phyloP scores from a whole-genome alignment of 1,140 invertebrate species.

The Scaptomyza pallida region DNA sequence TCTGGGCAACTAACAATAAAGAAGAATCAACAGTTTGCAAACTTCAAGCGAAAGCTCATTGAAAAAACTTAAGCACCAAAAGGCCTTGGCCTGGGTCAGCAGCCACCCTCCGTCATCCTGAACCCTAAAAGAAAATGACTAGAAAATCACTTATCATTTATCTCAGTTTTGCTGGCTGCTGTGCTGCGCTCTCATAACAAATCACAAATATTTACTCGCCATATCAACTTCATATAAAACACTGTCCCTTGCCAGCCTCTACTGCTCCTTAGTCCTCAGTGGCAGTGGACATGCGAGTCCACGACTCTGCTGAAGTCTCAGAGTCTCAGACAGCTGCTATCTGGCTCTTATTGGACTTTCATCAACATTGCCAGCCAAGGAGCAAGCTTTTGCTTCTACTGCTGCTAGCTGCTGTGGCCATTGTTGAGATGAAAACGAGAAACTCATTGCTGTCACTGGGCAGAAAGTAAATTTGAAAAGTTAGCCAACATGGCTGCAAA shows the following conservation, averaged over 20 bases:
- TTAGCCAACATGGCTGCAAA: conserved; percentile 62
- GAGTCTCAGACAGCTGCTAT: conserved; percentile 19
- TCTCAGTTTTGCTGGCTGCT: conserved; percentile 46
- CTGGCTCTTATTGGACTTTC: conserved; percentile 76
- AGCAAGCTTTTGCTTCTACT: conserved; percentile 2
- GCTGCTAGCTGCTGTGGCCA: conserved; percentile 9
- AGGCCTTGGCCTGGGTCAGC: background rate
- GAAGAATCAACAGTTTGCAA: conserved; percentile 26
- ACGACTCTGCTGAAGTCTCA: conserved; percentile 19
- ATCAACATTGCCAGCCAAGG: conserved; percentile 62
- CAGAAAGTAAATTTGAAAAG: conserved; percentile 75
- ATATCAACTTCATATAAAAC: conserved; percentile 78
- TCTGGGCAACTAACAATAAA: conserved; percentile 13
- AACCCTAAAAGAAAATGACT: conserved; percentile 46
- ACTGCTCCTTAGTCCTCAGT: conserved; percentile 12
- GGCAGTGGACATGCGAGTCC: conserved; percentile 33
- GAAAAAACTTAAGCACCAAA: background rate
- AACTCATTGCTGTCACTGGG: conserved; percentile 78
- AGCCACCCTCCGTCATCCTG: background rate
- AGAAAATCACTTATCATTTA: conserved; percentile 81
- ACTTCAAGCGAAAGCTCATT: conserved; percentile 1
- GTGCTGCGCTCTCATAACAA: conserved; percentile 67
- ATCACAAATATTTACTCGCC: conserved; percentile 82
- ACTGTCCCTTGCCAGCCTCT: conserved; percentile 37
- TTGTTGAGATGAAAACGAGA: conserved; percentile 58